These are phyloP conservation scores for Lagodon rhomboides DNA, from an alignment of 2,797 vertebrate genomes.

Conservation along the genomic window DNA sequence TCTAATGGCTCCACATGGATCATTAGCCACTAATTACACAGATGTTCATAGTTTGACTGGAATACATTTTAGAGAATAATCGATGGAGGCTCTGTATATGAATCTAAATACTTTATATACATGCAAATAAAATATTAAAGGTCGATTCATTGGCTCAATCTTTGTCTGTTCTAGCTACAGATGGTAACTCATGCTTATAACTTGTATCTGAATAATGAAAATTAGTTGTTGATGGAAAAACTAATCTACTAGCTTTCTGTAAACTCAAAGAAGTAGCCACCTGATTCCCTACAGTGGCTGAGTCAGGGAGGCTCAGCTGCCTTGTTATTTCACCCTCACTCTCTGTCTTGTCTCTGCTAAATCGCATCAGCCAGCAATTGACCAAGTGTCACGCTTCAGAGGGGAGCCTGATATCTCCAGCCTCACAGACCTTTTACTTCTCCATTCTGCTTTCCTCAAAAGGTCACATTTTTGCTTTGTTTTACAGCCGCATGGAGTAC, in stretches of 20 bases:
- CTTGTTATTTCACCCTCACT: conserved; percentile 69
- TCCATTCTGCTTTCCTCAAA: conserved; percentile 60
- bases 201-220: conserved; percentile 22
- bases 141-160: not conserved
- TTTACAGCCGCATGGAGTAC: conserved; percentile 45
- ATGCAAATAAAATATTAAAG: not conserved
- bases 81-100: not conserved
- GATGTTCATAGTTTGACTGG: conserved; percentile 33
- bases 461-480: conserved; percentile 65
- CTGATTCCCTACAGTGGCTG: conserved; percentile 9
- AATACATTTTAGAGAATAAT: conserved; percentile 31
- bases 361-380: conserved; percentile 72
- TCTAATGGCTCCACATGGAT: conserved; percentile 47
- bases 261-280: conserved; percentile 4
- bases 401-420: conserved; percentile 55
- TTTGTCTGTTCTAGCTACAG: not conserved
- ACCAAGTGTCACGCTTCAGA: conserved; percentile 72
- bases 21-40: conserved; percentile 62
- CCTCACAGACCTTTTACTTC: conserved; percentile 65
- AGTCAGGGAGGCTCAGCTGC: conserved; percentile 32
- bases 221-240: conserved; percentile 23
- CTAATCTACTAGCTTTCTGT: conserved; percentile 20
- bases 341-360: conserved; percentile 63
- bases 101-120: not conserved
- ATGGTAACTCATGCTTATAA: not conserved